Evolutionary conservation across 2,113 vertebrate genomes (phyloP).

Genomic region (Diadophis punctatus): DNA sequence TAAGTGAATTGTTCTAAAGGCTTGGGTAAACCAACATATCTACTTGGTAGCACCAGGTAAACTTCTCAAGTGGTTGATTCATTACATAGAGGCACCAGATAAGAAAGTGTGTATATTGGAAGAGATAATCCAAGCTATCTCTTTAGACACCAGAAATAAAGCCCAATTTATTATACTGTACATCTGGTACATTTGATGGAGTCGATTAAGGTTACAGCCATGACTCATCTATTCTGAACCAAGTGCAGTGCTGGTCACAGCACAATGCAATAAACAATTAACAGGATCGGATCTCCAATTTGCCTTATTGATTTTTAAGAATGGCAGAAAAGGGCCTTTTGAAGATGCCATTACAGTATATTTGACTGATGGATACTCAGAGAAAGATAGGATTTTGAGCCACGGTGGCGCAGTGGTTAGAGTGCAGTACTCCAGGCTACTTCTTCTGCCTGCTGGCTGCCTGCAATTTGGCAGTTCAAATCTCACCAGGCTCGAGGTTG

Average conservation of each 20-base stretch:
- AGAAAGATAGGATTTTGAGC: not conserved
- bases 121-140: not conserved
- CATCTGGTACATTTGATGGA: not conserved
- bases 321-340: not conserved
- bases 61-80: not conserved
- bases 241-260: not conserved
- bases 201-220: not conserved
- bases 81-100: not conserved
- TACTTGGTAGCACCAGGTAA: not conserved
- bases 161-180: not conserved
- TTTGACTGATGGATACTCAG: not conserved
- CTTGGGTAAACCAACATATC: not conserved
- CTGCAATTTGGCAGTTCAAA: too few species aligned
- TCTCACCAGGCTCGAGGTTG: too few species aligned
- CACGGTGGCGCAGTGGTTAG: too few species aligned
- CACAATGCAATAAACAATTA: not conserved
- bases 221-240: not conserved
- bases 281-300: not conserved
- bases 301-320: not conserved
- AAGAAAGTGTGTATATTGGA: not conserved
- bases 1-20: not conserved
- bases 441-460: too few species aligned
- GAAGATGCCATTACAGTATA: not conserved
- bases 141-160: not conserved
- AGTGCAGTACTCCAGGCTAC: too few species aligned